Evolutionary conservation across 2,888 invertebrate genomes (phyloP).

Genomic region (Morinoia aosen): DNA sequence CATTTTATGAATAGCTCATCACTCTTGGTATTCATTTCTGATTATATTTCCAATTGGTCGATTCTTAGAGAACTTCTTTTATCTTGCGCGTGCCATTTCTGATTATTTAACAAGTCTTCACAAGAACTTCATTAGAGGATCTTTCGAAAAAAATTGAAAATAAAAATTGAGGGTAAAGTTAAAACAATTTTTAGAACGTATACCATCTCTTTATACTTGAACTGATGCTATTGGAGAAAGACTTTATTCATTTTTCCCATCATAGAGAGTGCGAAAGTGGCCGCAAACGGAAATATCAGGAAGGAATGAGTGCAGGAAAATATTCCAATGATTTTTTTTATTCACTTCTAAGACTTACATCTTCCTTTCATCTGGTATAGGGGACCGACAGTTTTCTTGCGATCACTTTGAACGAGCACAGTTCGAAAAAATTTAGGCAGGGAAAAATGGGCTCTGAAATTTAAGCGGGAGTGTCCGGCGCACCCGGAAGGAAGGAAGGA

Average conservation of each 20-base stretch:
- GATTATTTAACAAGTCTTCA: background rate
- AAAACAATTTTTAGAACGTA: background rate
- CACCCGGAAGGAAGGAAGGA: slow-evolving; percentile 27
- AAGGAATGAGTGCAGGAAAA: background rate
- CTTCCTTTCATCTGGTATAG: background rate
- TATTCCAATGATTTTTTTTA: background rate
- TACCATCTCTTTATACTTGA: background rate
- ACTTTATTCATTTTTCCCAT: background rate
- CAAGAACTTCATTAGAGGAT: background rate
- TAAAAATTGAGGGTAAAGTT: background rate
- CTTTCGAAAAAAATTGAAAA: background rate
- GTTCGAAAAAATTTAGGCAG: background rate
- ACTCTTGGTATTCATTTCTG: no score
- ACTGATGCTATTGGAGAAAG: background rate
- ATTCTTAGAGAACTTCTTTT: no score
- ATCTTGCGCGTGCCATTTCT: background rate
- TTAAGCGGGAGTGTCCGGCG: background rate
- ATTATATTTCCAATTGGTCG: no score
- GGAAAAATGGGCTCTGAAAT: background rate
- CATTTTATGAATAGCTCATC: no score
- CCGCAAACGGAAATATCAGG: background rate
- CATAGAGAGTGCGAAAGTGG: background rate
- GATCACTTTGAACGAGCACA: background rate
- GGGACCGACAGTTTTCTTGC: background rate
- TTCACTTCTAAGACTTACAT: background rate